Percentiles rank a stretch among this genome's conserved stretches.
phyloP scores from a whole-genome alignment of 2,797 vertebrate species.

The Phrynocephalus forsythii region DNA sequence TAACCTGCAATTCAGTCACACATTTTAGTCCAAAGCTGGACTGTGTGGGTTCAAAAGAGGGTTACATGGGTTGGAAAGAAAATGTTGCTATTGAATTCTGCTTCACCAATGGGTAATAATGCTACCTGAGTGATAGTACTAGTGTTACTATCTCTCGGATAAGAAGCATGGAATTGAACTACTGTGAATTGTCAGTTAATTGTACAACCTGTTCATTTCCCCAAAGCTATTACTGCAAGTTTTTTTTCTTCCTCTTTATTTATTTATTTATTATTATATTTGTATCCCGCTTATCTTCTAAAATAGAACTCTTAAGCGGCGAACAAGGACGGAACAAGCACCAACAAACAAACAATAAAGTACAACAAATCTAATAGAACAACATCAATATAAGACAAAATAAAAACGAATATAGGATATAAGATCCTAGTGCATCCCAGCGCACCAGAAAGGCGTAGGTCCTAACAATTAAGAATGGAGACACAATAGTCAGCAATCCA shows the following conservation, averaged over 20 bases:
- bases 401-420: too few relatives aligned
- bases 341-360: too few relatives aligned
- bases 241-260: background rate
- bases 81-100: background rate
- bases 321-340: too few relatives aligned
- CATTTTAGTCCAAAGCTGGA: background rate
- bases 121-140: background rate
- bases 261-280: too few relatives aligned
- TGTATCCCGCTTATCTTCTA: too few relatives aligned
- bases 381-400: too few relatives aligned
- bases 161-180: background rate
- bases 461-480: too few relatives aligned
- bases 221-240: background rate
- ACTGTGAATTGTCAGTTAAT: background rate
- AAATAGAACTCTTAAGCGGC: too few relatives aligned
- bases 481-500: too few relatives aligned
- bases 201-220: constrained; percentile 6
- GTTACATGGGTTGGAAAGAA: background rate
- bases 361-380: too few relatives aligned
- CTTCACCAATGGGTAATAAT: background rate
- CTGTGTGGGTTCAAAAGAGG: background rate
- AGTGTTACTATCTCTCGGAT: background rate
- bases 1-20: background rate
- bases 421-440: too few relatives aligned
- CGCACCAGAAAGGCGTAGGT: too few relatives aligned